These are phyloP conservation scores for Drosophila kuntzei DNA, from an alignment of 2,888 invertebrate genomes.

Conservation along the genomic window DNA sequence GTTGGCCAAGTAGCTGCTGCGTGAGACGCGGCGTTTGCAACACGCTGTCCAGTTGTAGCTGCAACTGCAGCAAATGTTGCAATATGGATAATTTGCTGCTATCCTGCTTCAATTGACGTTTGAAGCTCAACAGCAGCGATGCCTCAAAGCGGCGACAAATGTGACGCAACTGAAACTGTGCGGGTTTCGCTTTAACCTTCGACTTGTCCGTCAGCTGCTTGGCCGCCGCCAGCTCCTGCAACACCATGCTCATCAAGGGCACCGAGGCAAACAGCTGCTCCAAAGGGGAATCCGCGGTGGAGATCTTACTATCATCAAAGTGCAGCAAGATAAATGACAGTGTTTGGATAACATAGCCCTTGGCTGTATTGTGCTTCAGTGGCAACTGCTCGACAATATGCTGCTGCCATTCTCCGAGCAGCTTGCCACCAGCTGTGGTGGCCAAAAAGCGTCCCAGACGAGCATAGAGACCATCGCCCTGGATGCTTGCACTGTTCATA, in stretches of 20 bases:
- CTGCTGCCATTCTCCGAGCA: constrained; percentile 42
- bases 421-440: neutral
- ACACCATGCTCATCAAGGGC: constrained; percentile 26
- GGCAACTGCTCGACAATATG: constrained; percentile 33
- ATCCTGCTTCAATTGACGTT: constrained; percentile 22
- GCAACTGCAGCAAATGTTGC: constrained; percentile 11
- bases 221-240: constrained; percentile 34
- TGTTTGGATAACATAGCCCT: constrained; percentile 37
- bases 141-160: constrained; percentile 44
- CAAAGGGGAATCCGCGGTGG: constrained; percentile 1
- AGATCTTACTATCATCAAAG: neutral
- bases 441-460: constrained; percentile 50
- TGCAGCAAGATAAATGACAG: constrained; percentile 30
- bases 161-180: constrained; percentile 26
- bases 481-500: constrained; percentile 20
- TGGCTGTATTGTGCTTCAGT: constrained; percentile 20
- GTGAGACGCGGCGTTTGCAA: constrained; percentile 34
- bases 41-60: constrained; percentile 32
- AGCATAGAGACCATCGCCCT: constrained; percentile 14
- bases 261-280: constrained; percentile 29
- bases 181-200: neutral
- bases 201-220: constrained; percentile 10
- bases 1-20: constrained; percentile 19
- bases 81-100: constrained; percentile 42
- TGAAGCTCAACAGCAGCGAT: constrained; percentile 32